Base-by-base conservation (phyloP, 92 coral and sea anemone species). In the Porites cylindrica region DNA sequence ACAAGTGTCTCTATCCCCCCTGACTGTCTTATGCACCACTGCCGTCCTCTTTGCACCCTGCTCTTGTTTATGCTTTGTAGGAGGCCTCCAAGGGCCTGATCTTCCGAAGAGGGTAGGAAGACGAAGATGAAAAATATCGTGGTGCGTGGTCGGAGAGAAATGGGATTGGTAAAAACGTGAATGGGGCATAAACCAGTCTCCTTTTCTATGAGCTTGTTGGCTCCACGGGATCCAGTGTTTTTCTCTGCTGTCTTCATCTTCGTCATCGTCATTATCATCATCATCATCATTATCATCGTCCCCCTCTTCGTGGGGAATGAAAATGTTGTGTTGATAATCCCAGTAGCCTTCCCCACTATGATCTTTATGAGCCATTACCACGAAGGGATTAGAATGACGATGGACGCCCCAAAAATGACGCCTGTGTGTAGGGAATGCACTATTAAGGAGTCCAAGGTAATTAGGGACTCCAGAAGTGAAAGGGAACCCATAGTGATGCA, bases 1-100 rank as follows among this genome's bases (percentile, higher is more conserved):
- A 56, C 89, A 85, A 61, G 66, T 13, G 83, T 85, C 89, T 85
- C 89, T 85, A 60, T 77, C 89, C 16, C 89, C 89, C 20, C 83
- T 77, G 14, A 77, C 20, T 38, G 77, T 52, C 75, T 85, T 85
- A 78, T 85, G 82, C 20, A 77, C 76, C 70, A 85, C 82, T 19
- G 89, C 76, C 38, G 89, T 85, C 77, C 89, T 85, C 83, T 85
- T 85, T 18, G 76, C 13, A 18, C 82, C 89, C 12, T 23, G 66
- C 18, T 77, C 83, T 74, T 83, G 80, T 52, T 73, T 83, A 12
- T 47, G 18, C 51, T 18, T n/a, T 24, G 18, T 56, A 23, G 72
- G 21, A 2, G 89, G 76, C 59, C 58, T 54, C 89, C 89, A 76
- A 51, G 89, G 89, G 21, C 83, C 82, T 14, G 89, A 85, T 14